phyloP scores from a whole-genome alignment of 2,888 invertebrate genomes.

The Cataglyphis albicans region DNA sequence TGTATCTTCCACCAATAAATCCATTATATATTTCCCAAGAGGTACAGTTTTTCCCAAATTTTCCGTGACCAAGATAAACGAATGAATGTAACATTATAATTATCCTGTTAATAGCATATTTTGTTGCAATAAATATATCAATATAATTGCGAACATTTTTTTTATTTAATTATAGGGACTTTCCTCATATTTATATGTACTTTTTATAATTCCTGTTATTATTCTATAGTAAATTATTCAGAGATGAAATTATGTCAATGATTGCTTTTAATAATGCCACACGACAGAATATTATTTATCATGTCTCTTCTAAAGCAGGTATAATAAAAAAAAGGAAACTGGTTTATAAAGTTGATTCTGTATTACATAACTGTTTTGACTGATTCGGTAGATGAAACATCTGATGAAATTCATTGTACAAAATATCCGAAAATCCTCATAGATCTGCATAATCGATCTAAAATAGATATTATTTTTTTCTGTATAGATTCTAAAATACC shows the following conservation, averaged over 20 bases:
- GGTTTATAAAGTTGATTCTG: neutral
- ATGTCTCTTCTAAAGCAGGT: neutral
- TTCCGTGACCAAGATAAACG: conserved; percentile 1
- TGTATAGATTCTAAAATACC: no score
- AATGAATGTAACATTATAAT: conserved; percentile 32
- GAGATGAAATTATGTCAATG: neutral
- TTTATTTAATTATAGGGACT: neutral
- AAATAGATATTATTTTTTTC: neutral
- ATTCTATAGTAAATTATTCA: neutral
- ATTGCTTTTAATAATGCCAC: neutral
- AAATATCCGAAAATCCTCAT: neutral
- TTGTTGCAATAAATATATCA: conserved; percentile 68
- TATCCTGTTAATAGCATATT: conserved; percentile 14
- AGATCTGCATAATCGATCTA: neutral
- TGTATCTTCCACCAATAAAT: neutral
- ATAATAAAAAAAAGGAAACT: neutral
- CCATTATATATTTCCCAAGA: neutral
- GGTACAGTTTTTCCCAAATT: neutral
- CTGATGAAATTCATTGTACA: neutral
- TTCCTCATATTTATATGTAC: neutral
- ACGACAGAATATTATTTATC: neutral
- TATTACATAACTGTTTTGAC: neutral
- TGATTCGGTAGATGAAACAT: neutral
- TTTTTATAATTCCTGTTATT: neutral
- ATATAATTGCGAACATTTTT: conserved; percentile 8